Evolutionary conservation across 2,113 vertebrate species (phyloP), one percentile per base, ranked within the genome.

Genomic region (Heliornis fulica): DNA sequence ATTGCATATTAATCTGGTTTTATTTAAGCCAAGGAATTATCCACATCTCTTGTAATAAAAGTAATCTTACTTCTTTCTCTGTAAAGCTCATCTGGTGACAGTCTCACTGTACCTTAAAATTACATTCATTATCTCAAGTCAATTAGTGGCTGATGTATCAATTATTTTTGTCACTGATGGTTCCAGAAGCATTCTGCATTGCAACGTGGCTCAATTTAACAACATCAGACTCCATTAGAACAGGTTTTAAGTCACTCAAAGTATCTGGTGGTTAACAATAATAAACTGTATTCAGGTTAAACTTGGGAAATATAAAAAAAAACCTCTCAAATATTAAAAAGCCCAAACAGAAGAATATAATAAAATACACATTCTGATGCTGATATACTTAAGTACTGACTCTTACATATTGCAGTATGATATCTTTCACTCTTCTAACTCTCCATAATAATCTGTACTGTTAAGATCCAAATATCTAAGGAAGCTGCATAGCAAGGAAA

Each of bases 121-220:
- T 56, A 61, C 56, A 48, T 93, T 98, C 90, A 92, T 97, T 96
- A 96, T 94, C 66, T 97, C 87, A 28, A 93, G 77, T 90, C 70
- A 97, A 95, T 97, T 97, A 96, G 48, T 36, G 32, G 53, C 64
- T 97, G 91, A 97, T 94, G 96, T 97, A 97, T 97, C 96, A 97
- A 95, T 98, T 97, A 97, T 22, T 90, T 78, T 54, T 80, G 88
- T 43, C 79, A 96, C 71, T 87, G 84, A 93, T 81, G 88, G 79
- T 94, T 97, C 63, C 48, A 77, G 83, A 94, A 94, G 48, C 40
- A 74, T 66, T 59, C 50, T 94, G 63, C 59, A 74, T 72, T 91
- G 31, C 56, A 91, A 77, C 45, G 22, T 84, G 64, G 72, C 64
- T 94, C 94, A 91, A 90, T 90, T 97, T 92, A 97, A 95, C 95